Percentiles rank a stretch among this genome's conserved stretches.
phyloP scores from a whole-genome alignment of 53 echinoderm and acorn worm species.

The Paracentrotus lividus region DNA sequence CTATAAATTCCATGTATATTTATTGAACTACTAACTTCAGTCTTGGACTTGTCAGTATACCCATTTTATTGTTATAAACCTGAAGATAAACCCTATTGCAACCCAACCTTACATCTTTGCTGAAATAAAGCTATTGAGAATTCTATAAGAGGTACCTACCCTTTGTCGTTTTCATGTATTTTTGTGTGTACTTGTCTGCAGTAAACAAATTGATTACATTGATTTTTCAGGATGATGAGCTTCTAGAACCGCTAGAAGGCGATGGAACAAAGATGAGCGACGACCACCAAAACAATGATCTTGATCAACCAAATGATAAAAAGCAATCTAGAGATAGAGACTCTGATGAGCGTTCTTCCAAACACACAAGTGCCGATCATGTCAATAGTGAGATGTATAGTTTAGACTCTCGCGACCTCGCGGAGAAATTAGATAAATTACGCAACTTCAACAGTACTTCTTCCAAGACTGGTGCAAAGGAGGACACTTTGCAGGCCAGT shows the following conservation, averaged over 20 bases:
- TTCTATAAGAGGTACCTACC: too few species aligned
- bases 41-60: too few species aligned
- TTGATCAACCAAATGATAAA: constrained; percentile 66
- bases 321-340: constrained; percentile 74
- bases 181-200: not conserved
- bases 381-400: constrained; percentile 57
- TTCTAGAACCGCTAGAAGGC: constrained; percentile 18
- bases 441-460: constrained; percentile 65
- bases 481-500: constrained; percentile 56
- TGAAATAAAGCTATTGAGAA: too few species aligned
- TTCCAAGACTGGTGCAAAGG: constrained; percentile 60
- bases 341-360: constrained; percentile 67
- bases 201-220: not conserved
- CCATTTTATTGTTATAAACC: too few species aligned
- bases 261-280: not conserved
- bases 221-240: constrained; percentile 40
- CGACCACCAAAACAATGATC: constrained; percentile 20
- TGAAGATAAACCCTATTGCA: too few species aligned
- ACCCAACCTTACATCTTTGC: too few species aligned
- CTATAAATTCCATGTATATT: too few species aligned
- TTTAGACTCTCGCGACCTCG: constrained; percentile 59
- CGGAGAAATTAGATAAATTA: constrained; percentile 69
- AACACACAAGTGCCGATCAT: constrained; percentile 69
- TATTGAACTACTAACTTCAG: too few species aligned
- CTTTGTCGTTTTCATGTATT: too few species aligned